Evolutionary conservation across 2,888 invertebrate species (phyloP), one percentile per base, ranked within the genome.

Genomic region (Metalampra italica): DNA sequence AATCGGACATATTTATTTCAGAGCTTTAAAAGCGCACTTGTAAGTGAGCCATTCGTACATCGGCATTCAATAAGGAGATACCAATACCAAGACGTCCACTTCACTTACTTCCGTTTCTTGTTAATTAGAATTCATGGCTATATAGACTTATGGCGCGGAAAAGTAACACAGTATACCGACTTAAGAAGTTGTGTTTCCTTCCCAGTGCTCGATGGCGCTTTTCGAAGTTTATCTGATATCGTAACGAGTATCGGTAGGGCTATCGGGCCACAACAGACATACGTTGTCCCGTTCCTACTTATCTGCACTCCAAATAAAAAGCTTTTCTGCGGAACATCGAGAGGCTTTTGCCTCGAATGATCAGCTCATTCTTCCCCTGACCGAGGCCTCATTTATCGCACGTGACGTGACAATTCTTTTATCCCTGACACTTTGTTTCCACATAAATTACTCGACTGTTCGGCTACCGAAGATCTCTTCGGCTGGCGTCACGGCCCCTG

Each of bases 321-420:
- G 62, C 57, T 66, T 71, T 75, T 75, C 64, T 60, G 59, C 56
- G 55, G 60, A 64, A 68, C 61, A 59, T 61, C 57, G 61, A 57
- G 53, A 62, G 57, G 58, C 59, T 62, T 69, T 64, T 63, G 60
- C 56, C 58, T 63, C 62, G 62, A 57, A 54, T 54, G 60, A 60
- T 60, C 61, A 56, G 60, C 68, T 68, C 66, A 67, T 75, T 75
- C 68, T 68, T 67, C 56, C 61, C 59, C 54, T 57, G 55, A 62
- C 66, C 58, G 61, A 62, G 50, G 64, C 64, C 64, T 75, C 71
- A 67, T 76, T 78, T 79, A 78, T 82, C 73, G 79, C 71, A 75
- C 72, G 77, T 79, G 75, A 78, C 73, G 75, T 77, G 75, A 80
- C 78, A 79, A 79, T 79, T 82, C 76, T 79, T 82, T 82, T 78